Base-by-base conservation (phyloP, 2,797 vertebrate species). In the Etheostoma perlongum region DNA sequence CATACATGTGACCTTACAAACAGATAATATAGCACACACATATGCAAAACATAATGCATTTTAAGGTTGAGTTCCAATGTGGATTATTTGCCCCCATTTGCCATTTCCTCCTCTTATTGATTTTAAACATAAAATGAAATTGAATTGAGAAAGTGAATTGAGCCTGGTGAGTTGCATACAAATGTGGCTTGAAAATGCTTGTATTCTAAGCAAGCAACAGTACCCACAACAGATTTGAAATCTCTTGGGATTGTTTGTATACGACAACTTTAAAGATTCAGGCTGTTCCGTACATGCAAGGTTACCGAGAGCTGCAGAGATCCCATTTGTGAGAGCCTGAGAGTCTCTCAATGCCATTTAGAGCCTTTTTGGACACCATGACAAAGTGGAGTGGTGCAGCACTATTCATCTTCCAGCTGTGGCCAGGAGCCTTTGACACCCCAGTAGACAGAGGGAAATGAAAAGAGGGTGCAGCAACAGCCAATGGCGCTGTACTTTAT, bases 361-460 rank as follows among this genome's bases (percentile, higher is more conserved):
- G 78, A 87, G 85, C 82, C 87, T 90, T 90, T 81, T 79, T 86
- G 90, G 91, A 91, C 91, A 93, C 79, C 83, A 89, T 93, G 92
- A 93, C 92, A 94, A 89, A 94, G 88, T 93, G 82, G 89, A 91
- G 87, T 44, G 77, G 74, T 85, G 85, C 87, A 67, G 90, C 78
- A 85, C 90, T 86, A 94, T 93, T 93, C 90, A 93, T 94, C 91
- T 91, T 93, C 82, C 90, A 92, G 91, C 90, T 90, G 92, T 90
- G 91, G 91, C 89, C 89, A 89, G 89, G 80, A 91, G 91, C 85
- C 85, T 53, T 84, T 84, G 88, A 92, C 91, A 91, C 83, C 85
- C 72, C 76, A 33, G 84, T 33, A 89, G 86, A 90, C 90, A 91
- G 88, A 85, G 81, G 90, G 91, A 91, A 91, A 93, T 92, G 90